These are phyloP conservation scores for Aplysia californica DNA, from an alignment of 1,140 invertebrate species.

Conservation along the genomic window DNA sequence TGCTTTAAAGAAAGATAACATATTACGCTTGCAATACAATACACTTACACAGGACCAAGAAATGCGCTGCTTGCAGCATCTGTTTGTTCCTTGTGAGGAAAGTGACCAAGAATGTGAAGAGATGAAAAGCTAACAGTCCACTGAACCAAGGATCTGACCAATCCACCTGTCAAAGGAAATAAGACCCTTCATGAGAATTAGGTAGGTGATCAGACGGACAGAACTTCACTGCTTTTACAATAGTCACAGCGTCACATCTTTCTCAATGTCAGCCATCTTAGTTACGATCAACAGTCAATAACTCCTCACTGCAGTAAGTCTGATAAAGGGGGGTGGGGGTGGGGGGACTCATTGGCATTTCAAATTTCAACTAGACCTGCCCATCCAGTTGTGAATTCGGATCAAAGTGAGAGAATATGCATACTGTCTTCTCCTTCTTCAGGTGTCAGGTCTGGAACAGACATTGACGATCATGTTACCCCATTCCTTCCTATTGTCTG, in stretches of 20 bases:
- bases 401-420: too few relatives aligned
- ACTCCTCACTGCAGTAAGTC: too few relatives aligned
- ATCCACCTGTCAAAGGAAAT: conserved; percentile 39
- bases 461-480: too few relatives aligned
- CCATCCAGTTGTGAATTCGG: too few relatives aligned
- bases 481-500: too few relatives aligned
- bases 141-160: conserved; percentile 46
- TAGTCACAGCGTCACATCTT: not conserved
- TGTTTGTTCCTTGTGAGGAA: conserved; percentile 26
- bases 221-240: not conserved
- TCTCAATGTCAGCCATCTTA: not conserved
- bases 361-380: too few relatives aligned
- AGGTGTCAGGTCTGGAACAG: too few relatives aligned
- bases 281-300: too few relatives aligned
- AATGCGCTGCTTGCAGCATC: conserved; percentile 33
- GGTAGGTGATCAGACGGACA: not conserved
- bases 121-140: conserved; percentile 38
- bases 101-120: conserved; percentile 31
- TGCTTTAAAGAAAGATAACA: not conserved
- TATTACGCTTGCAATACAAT: not conserved
- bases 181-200: not conserved
- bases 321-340: too few relatives aligned
- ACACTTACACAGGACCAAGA: conserved; percentile 43
- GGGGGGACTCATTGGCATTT: too few relatives aligned
- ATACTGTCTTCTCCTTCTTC: too few relatives aligned